These are phyloP conservation scores for Drosophila gunungcola DNA, from an alignment of 1,140 invertebrate species.

Conservation along the genomic window DNA sequence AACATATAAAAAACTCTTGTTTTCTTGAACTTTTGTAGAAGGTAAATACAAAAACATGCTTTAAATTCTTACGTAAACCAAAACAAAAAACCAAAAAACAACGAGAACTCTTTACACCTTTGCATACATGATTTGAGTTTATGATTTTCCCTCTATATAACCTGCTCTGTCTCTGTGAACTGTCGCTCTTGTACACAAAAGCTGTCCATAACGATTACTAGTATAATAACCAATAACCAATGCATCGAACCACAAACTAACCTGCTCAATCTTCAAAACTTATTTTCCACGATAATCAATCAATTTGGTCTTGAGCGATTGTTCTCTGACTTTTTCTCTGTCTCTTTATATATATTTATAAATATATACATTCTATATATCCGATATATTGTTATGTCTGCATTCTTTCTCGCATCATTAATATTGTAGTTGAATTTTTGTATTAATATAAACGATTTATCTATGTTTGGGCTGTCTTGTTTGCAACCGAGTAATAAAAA, in stretches of 20 bases:
- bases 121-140: constrained; percentile 70
- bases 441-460: constrained; percentile 53
- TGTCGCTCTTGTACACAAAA: constrained; percentile 64
- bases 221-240: constrained; percentile 18
- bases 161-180: constrained; percentile 60
- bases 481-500: constrained; percentile 34
- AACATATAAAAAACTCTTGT: constrained; percentile 79
- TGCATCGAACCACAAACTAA: constrained; percentile 50
- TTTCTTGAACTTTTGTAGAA: constrained; percentile 85
- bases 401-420: constrained; percentile 81
- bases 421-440: constrained; percentile 84
- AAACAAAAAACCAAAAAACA: constrained; percentile 46
- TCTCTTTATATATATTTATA: constrained; percentile 27
- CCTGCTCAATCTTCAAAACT: constrained; percentile 14
- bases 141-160: constrained; percentile 55
- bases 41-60: constrained; percentile 80
- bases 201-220: constrained; percentile 28
- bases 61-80: constrained; percentile 54
- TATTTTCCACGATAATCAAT: constrained; percentile 24
- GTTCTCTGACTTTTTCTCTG: constrained; percentile 41
- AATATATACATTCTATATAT: constrained; percentile 33
- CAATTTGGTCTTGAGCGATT: constrained; percentile 53
- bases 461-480: constrained; percentile 36
- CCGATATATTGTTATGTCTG: constrained; percentile 67
- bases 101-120: constrained; percentile 59